Evolutionary conservation across 1,140 invertebrate genomes (phyloP).

Genomic region (Oryzaephilus surinamensis): DNA sequence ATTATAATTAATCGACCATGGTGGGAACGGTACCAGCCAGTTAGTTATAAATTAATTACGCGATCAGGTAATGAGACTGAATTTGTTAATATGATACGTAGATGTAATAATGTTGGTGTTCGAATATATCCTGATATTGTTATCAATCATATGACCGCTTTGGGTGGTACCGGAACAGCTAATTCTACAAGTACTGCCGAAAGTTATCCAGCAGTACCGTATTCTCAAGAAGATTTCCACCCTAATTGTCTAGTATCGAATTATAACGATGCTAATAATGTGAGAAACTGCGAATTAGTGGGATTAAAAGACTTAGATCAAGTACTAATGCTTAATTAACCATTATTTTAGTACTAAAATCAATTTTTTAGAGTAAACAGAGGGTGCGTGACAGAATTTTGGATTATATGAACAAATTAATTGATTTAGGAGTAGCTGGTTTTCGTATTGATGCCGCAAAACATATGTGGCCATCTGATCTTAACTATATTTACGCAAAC

Average conservation of each 20-base stretch:
- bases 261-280: slow-evolving; percentile 40
- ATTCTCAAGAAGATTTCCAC: slow-evolving; percentile 46
- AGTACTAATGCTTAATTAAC: slow-evolving; percentile 3
- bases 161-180: slow-evolving; percentile 47
- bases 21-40: slow-evolving; percentile 84
- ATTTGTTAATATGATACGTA: slow-evolving; percentile 57
- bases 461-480: slow-evolving; percentile 70
- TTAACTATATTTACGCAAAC: slow-evolving; percentile 48
- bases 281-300: slow-evolving; percentile 61
- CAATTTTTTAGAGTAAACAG: slow-evolving; percentile 37
- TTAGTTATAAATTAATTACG: slow-evolving; percentile 69
- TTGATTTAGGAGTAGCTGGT: slow-evolving; percentile 71
- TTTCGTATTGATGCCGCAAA: slow-evolving; percentile 62
- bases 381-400: slow-evolving; percentile 58
- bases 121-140: slow-evolving; percentile 80
- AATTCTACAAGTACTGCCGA: slow-evolving; percentile 46
- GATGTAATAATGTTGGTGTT: slow-evolving; percentile 29
- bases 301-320: slow-evolving; percentile 67
- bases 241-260: slow-evolving; percentile 41
- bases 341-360: neutral
- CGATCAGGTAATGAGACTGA: slow-evolving; percentile 63
- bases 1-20: slow-evolving; percentile 47
- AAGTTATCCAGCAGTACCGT: slow-evolving; percentile 49
- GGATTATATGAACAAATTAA: slow-evolving; percentile 58
- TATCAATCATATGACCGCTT: slow-evolving; percentile 82